Conservation (phyloP, 2,797 vertebrate species). For the Echiichthys vipera region DNA sequence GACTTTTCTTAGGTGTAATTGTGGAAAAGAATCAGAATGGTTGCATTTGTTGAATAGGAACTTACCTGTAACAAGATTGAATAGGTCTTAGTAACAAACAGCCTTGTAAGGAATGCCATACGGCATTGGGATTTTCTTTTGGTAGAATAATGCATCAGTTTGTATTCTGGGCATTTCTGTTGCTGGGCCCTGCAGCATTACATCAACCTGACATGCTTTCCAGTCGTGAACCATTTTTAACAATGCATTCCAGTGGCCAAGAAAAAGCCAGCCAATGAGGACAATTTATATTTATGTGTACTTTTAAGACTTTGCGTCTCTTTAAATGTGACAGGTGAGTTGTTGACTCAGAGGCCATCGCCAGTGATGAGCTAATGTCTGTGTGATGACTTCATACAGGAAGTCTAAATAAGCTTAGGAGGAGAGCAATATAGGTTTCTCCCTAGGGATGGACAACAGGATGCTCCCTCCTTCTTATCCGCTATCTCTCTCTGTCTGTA, state of each 20-base stretch:
- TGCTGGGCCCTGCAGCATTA: background rate
- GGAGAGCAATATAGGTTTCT: conserved; percentile 75
- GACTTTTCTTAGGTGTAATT: background rate
- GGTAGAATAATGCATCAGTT: background rate
- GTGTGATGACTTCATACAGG: conserved; percentile 82
- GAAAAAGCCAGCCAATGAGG: background rate
- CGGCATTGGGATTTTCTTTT: background rate
- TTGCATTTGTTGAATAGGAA: background rate
- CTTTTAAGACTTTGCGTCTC: conserved; percentile 17
- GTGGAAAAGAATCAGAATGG: background rate
- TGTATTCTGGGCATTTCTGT: background rate
- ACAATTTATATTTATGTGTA: background rate
- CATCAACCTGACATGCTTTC: background rate
- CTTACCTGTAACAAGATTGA: background rate
- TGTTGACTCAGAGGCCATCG: conserved; percentile 42
- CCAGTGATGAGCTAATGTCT: conserved; percentile 79
- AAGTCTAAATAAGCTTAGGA: conserved; percentile 79
- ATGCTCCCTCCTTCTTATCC: conserved; percentile 56
- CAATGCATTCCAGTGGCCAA: background rate
- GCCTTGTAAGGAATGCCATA: background rate
- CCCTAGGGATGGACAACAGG: conserved; percentile 69
- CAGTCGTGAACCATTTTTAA: background rate
- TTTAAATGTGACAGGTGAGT: conserved; percentile 43
- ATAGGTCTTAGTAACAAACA: background rate
- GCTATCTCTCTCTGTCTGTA: conserved; percentile 33